Evolutionary conservation across 2,888 invertebrate genomes (phyloP).

Genomic region (Myathropa florea): DNA sequence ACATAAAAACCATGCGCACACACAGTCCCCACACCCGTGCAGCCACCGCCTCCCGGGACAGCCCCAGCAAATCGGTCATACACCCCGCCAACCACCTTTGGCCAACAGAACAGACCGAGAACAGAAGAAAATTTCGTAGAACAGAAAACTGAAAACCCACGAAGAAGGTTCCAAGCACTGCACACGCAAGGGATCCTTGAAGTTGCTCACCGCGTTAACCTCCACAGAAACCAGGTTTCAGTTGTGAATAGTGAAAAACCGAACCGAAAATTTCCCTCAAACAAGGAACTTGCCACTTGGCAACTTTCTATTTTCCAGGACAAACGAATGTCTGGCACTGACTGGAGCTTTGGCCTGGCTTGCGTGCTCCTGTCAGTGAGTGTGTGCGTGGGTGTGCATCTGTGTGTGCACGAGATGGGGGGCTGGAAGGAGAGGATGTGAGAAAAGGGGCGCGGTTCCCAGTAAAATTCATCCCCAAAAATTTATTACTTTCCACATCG

Average conservation of each 20-base stretch:
- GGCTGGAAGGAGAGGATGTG: neutral
- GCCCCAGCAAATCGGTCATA: constrained; percentile 39
- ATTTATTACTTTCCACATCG: constrained; percentile 45
- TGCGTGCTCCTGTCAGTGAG: too few relatives aligned
- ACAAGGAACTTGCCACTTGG: constrained; percentile 36
- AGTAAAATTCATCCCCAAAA: constrained; percentile 68
- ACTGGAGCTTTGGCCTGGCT: neutral
- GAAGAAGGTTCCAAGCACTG: neutral
- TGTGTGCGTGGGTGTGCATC: neutral
- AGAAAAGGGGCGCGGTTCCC: constrained; percentile 64
- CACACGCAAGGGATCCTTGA: neutral
- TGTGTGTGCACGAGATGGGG: constrained; percentile 1
- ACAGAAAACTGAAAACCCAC: neutral
- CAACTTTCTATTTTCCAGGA: constrained; percentile 9
- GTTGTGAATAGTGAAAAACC: neutral
- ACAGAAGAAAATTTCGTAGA: constrained; percentile 4
- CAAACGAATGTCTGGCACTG: neutral
- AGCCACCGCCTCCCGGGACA: neutral
- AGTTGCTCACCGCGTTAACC: constrained; percentile 10
- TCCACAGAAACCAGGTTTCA: neutral
- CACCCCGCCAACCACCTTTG: constrained; percentile 50
- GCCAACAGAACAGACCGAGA: constrained; percentile 14
- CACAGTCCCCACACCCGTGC: constrained; percentile 5
- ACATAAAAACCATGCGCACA: constrained; percentile 20
- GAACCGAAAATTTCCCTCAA: neutral